phyloP scores from a whole-genome alignment of 2,888 invertebrate species.

The Nowickia ferox region DNA sequence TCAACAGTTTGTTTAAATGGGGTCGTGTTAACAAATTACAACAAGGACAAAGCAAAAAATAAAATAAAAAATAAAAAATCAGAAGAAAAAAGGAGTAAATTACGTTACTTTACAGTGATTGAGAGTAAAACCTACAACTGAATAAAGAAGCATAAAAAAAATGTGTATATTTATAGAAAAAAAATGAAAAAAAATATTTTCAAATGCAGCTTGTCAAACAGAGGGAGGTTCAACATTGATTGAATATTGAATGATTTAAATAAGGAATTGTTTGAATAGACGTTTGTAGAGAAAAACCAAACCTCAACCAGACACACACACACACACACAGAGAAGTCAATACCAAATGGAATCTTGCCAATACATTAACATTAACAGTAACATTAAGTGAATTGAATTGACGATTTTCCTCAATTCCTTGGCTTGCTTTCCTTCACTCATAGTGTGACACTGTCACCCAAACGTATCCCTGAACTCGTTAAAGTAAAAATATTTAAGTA shows the following conservation, averaged over 20 bases:
- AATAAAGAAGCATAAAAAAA: slow-evolving; percentile 12
- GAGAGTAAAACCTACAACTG: slow-evolving; percentile 20
- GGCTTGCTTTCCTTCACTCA: slow-evolving; percentile 24
- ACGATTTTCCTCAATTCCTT: slow-evolving; percentile 29
- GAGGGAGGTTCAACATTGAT: slow-evolving; percentile 61
- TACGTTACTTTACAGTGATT: slow-evolving; percentile 60
- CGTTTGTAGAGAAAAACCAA: not conserved
- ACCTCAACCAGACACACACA: not conserved
- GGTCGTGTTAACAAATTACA: slow-evolving; percentile 55
- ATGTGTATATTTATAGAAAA: not conserved
- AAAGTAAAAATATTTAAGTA: not conserved
- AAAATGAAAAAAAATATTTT: not conserved
- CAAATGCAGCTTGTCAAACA: slow-evolving; percentile 49
- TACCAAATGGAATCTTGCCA: slow-evolving; percentile 10
- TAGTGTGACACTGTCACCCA: slow-evolving; percentile 44
- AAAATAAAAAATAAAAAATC: slow-evolving; percentile 1
- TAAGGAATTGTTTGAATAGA: slow-evolving; percentile 32
- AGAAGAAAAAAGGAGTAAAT: slow-evolving; percentile 51
- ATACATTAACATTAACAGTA: slow-evolving; percentile 8
- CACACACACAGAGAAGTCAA: not conserved
- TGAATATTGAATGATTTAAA: slow-evolving; percentile 68
- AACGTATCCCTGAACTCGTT: slow-evolving; percentile 33
- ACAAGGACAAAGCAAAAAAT: slow-evolving; percentile 14
- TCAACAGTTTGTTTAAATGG: slow-evolving; percentile 69
- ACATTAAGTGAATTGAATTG: not conserved